Evolutionary conservation across 2,113 vertebrate genomes (phyloP), one percentile per base, ranked within the genome.

Genomic region (Typhlomys cinereus): DNA sequence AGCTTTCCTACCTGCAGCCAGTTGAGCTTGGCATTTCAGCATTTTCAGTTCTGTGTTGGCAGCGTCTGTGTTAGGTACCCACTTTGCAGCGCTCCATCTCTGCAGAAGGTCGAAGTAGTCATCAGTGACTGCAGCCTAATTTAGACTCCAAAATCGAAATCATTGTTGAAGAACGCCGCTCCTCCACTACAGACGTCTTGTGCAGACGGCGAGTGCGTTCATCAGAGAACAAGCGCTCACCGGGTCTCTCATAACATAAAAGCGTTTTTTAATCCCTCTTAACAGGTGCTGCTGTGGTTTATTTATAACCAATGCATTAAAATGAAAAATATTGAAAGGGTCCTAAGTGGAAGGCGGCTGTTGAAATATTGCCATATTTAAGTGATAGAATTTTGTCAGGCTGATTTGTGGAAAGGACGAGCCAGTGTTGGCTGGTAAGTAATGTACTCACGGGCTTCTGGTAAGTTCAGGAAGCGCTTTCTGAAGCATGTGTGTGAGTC

Each of bases 261-360:
- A 95, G 87, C 64, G 1, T 80, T 93, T 88, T 94, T 95, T 88
- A 95, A 95, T 94, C 92, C 96, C 87, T 93, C 85, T 89, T 96
- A 96, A 96, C 95, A 96, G 93, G 83, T 96, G 84, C 95, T 95
- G 95, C 95, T 3, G 67, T 69, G 69, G 91, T 95, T 97, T 97
- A 97, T 97, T 97, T 97, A 96, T 96, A 97, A 94, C 96, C 86
- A 50, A 31, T 94, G 92, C 93, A 94, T 96, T 96, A 95, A 96
- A 95, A 96, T 97, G 95, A 95, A 96, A 95, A 97, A 94, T 94
- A 88, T 76, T 85, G 92, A 93, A 96, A 96, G 91, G 93, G 62
- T 90, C 96, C 57, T 70, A 73, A 92, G 92, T 73, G 91, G 89
- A 86, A 95, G 95, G 54, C 27, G 15, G 3, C 94, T 95, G 50